These are phyloP conservation scores for Phania funesta DNA, from an alignment of 2,888 invertebrate genomes.

Conservation along the genomic window DNA sequence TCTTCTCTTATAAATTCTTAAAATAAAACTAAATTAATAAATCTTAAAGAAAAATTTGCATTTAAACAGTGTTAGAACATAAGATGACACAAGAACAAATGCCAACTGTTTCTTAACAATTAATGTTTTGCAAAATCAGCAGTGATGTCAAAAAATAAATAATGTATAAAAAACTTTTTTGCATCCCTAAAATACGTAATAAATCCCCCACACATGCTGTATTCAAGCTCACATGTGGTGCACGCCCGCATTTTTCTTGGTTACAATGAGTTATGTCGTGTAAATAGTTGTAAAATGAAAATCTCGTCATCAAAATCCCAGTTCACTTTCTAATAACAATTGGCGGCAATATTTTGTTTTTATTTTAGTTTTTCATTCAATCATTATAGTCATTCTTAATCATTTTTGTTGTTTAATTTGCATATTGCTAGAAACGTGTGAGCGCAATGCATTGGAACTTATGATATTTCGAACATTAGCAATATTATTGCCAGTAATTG, in stretches of 20 bases:
- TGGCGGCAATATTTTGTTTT: constrained; percentile 29
- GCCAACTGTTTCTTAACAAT: constrained; percentile 49
- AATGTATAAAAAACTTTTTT: background rate
- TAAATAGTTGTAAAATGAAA: constrained; percentile 52
- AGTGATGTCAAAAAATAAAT: background rate
- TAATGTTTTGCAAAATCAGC: background rate
- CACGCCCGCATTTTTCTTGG: constrained; percentile 5
- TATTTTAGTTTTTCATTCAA: too few relatives aligned
- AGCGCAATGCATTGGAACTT: too few relatives aligned
- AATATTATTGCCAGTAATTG: too few relatives aligned
- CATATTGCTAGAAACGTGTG: too few relatives aligned
- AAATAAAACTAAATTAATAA: constrained; percentile 35
- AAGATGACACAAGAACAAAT: constrained; percentile 44
- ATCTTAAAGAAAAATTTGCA: constrained; percentile 41
- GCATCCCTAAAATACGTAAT: background rate
- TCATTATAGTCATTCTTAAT: too few relatives aligned
- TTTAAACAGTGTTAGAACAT: constrained; percentile 31
- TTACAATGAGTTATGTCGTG: constrained; percentile 34
- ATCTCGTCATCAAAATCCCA: constrained; percentile 31
- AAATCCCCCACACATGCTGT: constrained; percentile 12
- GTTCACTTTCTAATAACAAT: constrained; percentile 32
- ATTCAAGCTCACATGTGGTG: constrained; percentile 14
- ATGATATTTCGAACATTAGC: too few relatives aligned
- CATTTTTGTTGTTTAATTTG: too few relatives aligned
- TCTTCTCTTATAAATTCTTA: constrained; percentile 6